Evolutionary conservation across 1,140 invertebrate species (phyloP).

Genomic region (Gryon sp.): DNA sequence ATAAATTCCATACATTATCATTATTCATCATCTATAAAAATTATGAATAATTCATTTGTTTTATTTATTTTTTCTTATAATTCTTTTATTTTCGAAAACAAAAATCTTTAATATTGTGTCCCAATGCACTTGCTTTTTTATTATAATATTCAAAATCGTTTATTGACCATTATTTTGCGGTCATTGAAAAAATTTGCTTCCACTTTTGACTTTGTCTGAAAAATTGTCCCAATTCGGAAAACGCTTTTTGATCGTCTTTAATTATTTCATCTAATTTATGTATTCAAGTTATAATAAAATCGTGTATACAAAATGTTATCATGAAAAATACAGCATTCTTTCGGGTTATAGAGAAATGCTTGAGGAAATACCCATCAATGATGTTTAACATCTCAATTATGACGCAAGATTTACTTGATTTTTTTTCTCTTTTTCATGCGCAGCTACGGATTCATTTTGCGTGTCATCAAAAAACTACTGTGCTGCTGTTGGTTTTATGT

Average conservation of each 20-base stretch:
- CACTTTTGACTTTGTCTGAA: not conserved
- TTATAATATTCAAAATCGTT: slow-evolving; percentile 8
- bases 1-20: slow-evolving; percentile 5
- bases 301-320: slow-evolving; percentile 40
- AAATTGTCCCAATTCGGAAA: not conserved
- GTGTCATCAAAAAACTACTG: slow-evolving; percentile 18
- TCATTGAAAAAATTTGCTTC: slow-evolving; percentile 8
- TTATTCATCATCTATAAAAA: slow-evolving; percentile 6
- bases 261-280: slow-evolving; percentile 13
- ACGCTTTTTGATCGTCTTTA: not conserved
- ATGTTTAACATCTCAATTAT: slow-evolving; percentile 33
- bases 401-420: too few relatives aligned
- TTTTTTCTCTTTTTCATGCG: too few relatives aligned
- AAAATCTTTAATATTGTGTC: not conserved
- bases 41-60: slow-evolving; percentile 5
- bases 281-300: slow-evolving; percentile 39
- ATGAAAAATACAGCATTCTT: slow-evolving; percentile 51
- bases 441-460: slow-evolving; percentile 29
- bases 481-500: slow-evolving; percentile 2
- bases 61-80: too few relatives aligned
- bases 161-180: slow-evolving; percentile 16
- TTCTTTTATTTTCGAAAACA: slow-evolving; percentile 6
- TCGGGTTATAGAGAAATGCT: slow-evolving; percentile 25
- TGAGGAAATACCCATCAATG: slow-evolving; percentile 30
- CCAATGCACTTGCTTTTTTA: too few relatives aligned